Percentiles rank a stretch among this genome's conserved stretches.
Evolutionary conservation across 2,888 invertebrate genomes (phyloP).

Genomic region (Amorpha juglandis): DNA sequence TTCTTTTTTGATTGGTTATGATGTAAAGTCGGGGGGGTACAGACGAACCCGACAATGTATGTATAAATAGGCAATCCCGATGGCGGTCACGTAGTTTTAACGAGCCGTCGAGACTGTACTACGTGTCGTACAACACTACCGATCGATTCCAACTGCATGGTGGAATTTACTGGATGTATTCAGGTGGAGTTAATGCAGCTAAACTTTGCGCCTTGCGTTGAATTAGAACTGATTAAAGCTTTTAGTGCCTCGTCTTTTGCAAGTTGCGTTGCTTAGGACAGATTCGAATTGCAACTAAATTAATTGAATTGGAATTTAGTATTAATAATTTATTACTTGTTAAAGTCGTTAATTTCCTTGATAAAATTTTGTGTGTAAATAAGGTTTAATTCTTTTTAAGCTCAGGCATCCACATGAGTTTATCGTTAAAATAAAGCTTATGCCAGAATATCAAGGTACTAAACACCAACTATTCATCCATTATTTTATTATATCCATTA

Average conservation of each 20-base stretch:
- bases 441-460: no score
- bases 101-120: constrained; percentile 73
- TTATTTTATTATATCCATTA: no score
- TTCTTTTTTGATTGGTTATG: constrained; percentile 54
- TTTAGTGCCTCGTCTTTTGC: not conserved
- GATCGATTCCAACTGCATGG: constrained; percentile 67
- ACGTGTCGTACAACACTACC: constrained; percentile 39
- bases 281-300: not conserved
- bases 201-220: not conserved
- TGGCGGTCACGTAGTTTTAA: constrained; percentile 80
- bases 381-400: no score
- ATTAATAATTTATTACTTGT: no score
- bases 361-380: no score
- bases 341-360: no score
- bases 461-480: no score
- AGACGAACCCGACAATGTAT: constrained; percentile 68
- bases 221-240: constrained; percentile 14
- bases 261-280: not conserved
- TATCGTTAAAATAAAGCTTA: no score
- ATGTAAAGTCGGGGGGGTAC: constrained; percentile 56
- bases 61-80: constrained; percentile 79
- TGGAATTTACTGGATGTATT: constrained; percentile 52
- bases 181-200: constrained; percentile 8
- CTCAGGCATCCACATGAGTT: no score
- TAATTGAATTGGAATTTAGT: no score